These are phyloP conservation scores for Lepidocyrtinus sp. DNA, from an alignment of 2,888 invertebrate species.

Conservation along the genomic window DNA sequence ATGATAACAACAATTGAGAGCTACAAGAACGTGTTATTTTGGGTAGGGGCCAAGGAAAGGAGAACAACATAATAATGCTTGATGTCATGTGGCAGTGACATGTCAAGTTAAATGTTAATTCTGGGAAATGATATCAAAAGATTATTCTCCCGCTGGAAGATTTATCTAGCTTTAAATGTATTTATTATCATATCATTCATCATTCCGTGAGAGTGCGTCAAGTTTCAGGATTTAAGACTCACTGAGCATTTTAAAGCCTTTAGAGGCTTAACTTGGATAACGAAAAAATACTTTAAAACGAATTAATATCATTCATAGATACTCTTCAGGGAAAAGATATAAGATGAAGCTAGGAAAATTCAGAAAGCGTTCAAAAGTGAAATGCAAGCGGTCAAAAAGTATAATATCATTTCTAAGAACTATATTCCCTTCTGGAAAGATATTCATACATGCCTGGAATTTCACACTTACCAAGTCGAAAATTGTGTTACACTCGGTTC, in stretches of 20 bases:
- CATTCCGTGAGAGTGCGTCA: background rate
- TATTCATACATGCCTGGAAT: too few relatives aligned
- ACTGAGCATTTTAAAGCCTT: too few relatives aligned
- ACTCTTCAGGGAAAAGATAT: too few relatives aligned
- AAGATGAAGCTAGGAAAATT: too few relatives aligned
- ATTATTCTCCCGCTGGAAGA: background rate
- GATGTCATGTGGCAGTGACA: conserved; percentile 13
- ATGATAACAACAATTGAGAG: background rate
- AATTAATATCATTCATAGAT: too few relatives aligned
- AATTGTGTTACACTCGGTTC: conserved; percentile 52
- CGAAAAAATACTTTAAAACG: too few relatives aligned
- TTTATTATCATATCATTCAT: background rate
- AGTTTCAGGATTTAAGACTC: too few relatives aligned
- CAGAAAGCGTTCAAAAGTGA: too few relatives aligned
- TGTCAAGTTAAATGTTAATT: conserved; percentile 12
- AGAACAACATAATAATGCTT: background rate
- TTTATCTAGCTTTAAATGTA: background rate
- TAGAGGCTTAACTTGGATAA: too few relatives aligned
- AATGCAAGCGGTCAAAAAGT: too few relatives aligned
- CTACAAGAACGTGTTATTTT: background rate
- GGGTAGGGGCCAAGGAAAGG: background rate
- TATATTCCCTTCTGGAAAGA: too few relatives aligned
- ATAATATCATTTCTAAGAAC: too few relatives aligned
- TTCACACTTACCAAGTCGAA: conserved; percentile 50
- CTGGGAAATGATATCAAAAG: background rate